Conservation (phyloP, 2,113 vertebrate genomes). For the Verasper variegatus region DNA sequence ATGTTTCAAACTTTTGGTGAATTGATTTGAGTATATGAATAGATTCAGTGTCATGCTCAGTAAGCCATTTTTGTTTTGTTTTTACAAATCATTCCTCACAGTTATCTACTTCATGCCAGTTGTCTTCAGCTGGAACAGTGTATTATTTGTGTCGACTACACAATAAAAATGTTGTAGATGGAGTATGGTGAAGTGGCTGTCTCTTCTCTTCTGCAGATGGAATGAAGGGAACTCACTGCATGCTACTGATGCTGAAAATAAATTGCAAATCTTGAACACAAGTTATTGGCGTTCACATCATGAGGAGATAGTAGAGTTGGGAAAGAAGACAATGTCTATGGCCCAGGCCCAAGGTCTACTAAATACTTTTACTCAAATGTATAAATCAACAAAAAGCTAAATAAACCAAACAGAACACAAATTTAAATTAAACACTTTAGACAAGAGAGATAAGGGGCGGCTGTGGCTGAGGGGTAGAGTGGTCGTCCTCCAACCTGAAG, state of each 20-base stretch:
- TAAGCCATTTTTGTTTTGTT: constrained; percentile 78
- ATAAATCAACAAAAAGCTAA: too few species aligned
- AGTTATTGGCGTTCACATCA: too few species aligned
- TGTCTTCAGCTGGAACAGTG: constrained; percentile 59
- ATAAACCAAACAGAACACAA: too few species aligned
- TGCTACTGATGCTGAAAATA: not conserved
- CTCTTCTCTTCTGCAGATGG: not conserved
- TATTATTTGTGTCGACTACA: constrained; percentile 76
- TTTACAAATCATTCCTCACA: constrained; percentile 78
- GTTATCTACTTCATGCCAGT: constrained; percentile 67
- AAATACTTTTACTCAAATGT: too few species aligned
- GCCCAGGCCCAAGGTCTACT: too few species aligned
- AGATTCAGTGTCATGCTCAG: constrained; percentile 71
- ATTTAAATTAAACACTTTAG: too few species aligned
- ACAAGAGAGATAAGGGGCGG: too few species aligned
- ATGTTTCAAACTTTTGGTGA: constrained; percentile 72
- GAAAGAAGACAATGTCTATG: too few species aligned
- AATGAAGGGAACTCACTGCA: not conserved
- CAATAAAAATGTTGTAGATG: constrained; percentile 82
- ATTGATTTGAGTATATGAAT: constrained; percentile 77
- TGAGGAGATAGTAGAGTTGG: too few species aligned
- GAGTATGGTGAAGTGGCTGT: constrained; percentile 20
- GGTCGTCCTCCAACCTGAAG: too few species aligned
- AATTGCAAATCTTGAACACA: too few species aligned
- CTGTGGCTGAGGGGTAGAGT: too few species aligned